phyloP scores from a whole-genome alignment of 2,888 invertebrate species.

The Lasius platythorax region DNA sequence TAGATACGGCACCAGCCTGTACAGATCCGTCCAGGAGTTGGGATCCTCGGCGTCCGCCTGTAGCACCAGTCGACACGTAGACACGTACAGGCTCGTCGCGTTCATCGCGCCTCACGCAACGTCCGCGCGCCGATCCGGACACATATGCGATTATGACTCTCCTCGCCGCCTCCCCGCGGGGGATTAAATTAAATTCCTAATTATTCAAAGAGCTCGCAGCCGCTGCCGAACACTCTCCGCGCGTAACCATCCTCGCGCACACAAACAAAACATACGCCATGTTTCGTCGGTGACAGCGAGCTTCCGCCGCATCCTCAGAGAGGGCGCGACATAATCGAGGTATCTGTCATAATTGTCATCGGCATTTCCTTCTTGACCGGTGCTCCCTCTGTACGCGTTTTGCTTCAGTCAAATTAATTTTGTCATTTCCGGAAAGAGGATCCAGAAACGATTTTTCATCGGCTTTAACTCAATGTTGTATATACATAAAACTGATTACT shows the following conservation, averaged over 20 bases:
- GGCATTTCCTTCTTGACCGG: too few relatives aligned
- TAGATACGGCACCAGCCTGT: conserved; percentile 93
- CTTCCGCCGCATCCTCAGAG: not conserved
- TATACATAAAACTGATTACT: too few relatives aligned
- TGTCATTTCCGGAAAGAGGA: too few relatives aligned
- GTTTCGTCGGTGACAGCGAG: conserved; percentile 59
- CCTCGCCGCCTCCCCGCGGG: not conserved
- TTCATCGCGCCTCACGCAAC: conserved; percentile 88
- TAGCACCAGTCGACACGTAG: conserved; percentile 93
- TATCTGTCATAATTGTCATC: too few relatives aligned
- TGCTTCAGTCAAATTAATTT: too few relatives aligned
- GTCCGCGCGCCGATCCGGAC: not conserved
- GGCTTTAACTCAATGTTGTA: too few relatives aligned
- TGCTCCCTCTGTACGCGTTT: too few relatives aligned
- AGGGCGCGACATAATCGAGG: not conserved
- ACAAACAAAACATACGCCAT: conserved; percentile 84
- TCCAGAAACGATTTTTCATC: too few relatives aligned
- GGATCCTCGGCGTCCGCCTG: conserved; percentile 91
- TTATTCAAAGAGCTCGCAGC: conserved; percentile 62
- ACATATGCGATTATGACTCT: conserved; percentile 29
- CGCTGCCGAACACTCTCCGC: conserved; percentile 67
- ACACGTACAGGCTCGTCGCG: conserved; percentile 93
- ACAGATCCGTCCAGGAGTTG: conserved; percentile 93
- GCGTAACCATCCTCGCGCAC: conserved; percentile 77
- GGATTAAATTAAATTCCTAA: not conserved